phyloP scores from a whole-genome alignment of 2,888 invertebrate genomes.

The Dasypogon diadema region DNA sequence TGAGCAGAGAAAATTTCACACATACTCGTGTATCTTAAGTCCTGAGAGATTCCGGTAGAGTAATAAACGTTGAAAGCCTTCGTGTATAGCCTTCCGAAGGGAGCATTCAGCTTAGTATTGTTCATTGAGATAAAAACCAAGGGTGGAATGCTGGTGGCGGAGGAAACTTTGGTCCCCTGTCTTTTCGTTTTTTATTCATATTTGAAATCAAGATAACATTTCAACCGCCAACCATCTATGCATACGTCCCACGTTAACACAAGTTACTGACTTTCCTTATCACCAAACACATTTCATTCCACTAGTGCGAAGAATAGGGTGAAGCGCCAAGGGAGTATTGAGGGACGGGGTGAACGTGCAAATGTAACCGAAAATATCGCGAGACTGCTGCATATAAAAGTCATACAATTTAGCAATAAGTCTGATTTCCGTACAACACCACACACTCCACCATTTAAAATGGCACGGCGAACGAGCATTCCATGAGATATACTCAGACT shows the following conservation, averaged over 20 bases:
- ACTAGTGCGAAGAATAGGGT: constrained; percentile 1
- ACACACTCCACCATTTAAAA: not conserved
- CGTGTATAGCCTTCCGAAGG: constrained; percentile 10
- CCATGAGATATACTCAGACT: not conserved
- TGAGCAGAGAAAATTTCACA: constrained; percentile 16
- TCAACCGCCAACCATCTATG: constrained; percentile 34
- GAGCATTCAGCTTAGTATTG: constrained; percentile 10
- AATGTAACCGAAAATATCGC: constrained; percentile 38
- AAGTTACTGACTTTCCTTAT: not conserved
- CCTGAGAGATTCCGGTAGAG: constrained; percentile 21
- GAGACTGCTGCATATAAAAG: constrained; percentile 46
- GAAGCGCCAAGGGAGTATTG: constrained; percentile 12
- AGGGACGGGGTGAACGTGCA: not conserved
- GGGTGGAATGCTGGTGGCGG: constrained; percentile 31
- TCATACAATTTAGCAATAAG: constrained; percentile 45
- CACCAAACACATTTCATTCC: not conserved
- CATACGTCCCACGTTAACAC: not conserved
- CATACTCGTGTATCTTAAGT: not conserved
- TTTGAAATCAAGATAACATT: constrained; percentile 41
- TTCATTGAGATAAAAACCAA: constrained; percentile 20
- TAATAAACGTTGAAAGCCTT: constrained; percentile 31
- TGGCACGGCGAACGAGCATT: not conserved
- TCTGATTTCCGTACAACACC: constrained; percentile 30
- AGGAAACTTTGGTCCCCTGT: constrained; percentile 28
- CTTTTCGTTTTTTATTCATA: constrained; percentile 39